These are phyloP conservation scores for Isoperla grammatica DNA, from an alignment of 2,888 invertebrate genomes.

Conservation along the genomic window DNA sequence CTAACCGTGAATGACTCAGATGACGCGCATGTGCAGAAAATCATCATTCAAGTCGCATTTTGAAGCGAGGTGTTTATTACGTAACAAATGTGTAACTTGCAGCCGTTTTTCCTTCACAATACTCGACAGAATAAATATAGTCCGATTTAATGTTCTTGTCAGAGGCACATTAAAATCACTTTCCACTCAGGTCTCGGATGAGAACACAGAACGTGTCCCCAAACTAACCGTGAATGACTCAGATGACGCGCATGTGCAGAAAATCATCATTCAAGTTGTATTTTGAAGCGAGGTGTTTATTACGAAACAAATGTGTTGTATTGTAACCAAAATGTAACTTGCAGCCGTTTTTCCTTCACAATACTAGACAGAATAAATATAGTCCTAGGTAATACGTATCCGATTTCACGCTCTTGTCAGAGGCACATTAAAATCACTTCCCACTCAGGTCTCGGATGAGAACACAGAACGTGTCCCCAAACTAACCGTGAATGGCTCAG, in stretches of 20 bases:
- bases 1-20: background rate
- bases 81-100: no score
- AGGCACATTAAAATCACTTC: slow-evolving; percentile 7
- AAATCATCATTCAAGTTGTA: slow-evolving; percentile 11
- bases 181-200: background rate
- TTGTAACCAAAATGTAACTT: no score
- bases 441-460: background rate
- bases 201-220: slow-evolving; percentile 3
- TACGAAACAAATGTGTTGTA: no score
- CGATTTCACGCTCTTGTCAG: no score
- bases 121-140: no score
- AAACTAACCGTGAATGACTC: background rate
- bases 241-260: slow-evolving; percentile 17
- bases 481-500: background rate
- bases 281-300: no score
- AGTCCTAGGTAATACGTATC: no score
- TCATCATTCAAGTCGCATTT: slow-evolving; percentile 3
- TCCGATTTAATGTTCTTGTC: no score
- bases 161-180: slow-evolving; percentile 14
- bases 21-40: slow-evolving; percentile 15
- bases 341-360: no score
- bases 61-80: no score
- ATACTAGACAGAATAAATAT: no score
- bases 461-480: background rate
- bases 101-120: no score